Evolutionary conservation across 2,797 vertebrate genomes (phyloP), one percentile per base, ranked within the genome.

Genomic region (Falco berigora): DNA sequence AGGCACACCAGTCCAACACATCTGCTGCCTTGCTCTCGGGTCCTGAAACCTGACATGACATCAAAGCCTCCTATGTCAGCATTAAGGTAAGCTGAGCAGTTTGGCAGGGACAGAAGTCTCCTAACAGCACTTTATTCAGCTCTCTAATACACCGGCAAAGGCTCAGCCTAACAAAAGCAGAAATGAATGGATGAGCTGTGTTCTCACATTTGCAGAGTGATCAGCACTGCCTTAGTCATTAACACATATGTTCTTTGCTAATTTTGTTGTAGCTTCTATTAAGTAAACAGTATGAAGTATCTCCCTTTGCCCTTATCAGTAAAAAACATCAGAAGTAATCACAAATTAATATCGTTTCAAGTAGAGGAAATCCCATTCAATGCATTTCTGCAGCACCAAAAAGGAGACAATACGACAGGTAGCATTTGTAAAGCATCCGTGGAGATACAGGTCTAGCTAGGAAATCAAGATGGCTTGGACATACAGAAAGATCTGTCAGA

Each of bases 151-250:
- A 24, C 24, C 76, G 30, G 28, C 69, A 68, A 44, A 23, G 18
- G 21, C 34, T 86, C 38, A 44, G 28, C 12, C 44, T 47, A 86
- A 52, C 24, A 77, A 2, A 25, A 71, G 32, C 61, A 82, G 12
- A 63, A 55, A 36, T 1, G 0, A 72, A 38, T 1, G 14, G 14
- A 44, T 23, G 36, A 61, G 24, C 8, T 12, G 8, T 2, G 2
- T 14, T 28, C 49, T 74, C 44, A 47, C 61, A 17, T 47, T 5
- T 72, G 73, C 50, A 32, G 28, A 0, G 0, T 19, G 34, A 46
- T 44, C 50, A 27, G 32, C 0, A 0, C 46, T 86, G 62, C 32
- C 46, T 81, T 53, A 36, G 50, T 55, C 16, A 32, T n/a, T 40
- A 59, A 80, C 14, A 61, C 19, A 7, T 4, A 42, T 0, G 4